Conservation (phyloP, 2,113 vertebrate species). For the Xenus cinereus region DNA sequence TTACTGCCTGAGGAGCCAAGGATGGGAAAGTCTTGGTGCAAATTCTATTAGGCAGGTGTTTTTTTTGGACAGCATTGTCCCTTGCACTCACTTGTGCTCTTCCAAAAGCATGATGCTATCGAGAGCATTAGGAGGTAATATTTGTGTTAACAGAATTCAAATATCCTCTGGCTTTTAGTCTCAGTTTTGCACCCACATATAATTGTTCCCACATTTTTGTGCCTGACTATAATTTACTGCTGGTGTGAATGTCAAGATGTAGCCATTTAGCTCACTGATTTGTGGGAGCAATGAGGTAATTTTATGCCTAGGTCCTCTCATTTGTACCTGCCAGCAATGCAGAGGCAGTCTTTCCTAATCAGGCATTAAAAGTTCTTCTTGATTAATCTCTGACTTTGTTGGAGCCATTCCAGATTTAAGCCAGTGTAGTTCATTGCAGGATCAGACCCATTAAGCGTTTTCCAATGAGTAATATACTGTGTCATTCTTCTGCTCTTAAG, state of each 20-base stretch:
- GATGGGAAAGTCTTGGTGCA: not conserved
- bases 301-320: conserved; percentile 49
- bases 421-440: conserved; percentile 27
- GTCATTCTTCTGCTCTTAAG: conserved; percentile 28
- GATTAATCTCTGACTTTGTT: conserved; percentile 56
- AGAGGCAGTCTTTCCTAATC: conserved; percentile 47
- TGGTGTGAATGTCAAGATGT: conserved; percentile 1
- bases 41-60: not conserved
- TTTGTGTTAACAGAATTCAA: not conserved
- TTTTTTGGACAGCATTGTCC: not conserved
- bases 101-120: not conserved
- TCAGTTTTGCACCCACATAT: not conserved
- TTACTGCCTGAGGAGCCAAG: not conserved
- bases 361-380: conserved; percentile 54
- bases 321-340: conserved; percentile 54
- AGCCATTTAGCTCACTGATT: conserved; percentile 60
- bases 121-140: not conserved
- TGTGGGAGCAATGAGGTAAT: conserved; percentile 64
- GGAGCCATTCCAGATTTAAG: conserved; percentile 51
- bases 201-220: conserved; percentile 23
- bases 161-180: not conserved
- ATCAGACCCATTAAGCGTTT: conserved; percentile 46
- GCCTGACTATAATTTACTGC: conserved; percentile 31
- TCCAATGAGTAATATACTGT: conserved; percentile 36
- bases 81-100: not conserved